These are phyloP conservation scores for Oreotrochilus melanogaster DNA, from an alignment of 2,113 vertebrate genomes.

Conservation along the genomic window DNA sequence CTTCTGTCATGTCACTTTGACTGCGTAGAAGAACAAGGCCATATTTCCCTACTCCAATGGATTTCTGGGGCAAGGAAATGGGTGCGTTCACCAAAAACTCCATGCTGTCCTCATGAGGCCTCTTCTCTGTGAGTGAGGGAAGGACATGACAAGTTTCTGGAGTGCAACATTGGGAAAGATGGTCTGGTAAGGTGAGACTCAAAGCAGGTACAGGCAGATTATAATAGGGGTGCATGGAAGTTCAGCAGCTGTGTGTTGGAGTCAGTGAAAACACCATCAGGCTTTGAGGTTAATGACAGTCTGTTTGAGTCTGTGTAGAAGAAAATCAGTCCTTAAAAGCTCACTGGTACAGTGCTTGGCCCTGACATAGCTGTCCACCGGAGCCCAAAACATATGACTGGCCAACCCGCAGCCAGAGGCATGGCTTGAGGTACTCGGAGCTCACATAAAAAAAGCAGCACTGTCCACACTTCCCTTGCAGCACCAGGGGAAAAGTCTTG, in stretches of 20 bases:
- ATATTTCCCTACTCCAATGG: neutral
- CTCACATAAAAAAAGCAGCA: neutral
- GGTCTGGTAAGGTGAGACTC: neutral
- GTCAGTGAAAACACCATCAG: neutral
- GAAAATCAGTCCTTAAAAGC: conserved; percentile 27
- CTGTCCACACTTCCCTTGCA: neutral
- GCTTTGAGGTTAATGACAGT: conserved; percentile 16
- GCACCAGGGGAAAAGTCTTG: neutral
- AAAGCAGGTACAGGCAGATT: neutral
- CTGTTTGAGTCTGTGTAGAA: neutral
- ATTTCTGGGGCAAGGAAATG: neutral
- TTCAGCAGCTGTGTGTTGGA: neutral
- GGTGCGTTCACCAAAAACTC: neutral
- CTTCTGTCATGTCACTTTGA: neutral
- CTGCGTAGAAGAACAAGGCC: neutral
- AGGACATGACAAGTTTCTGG: neutral
- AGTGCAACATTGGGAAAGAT: neutral
- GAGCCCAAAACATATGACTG: neutral
- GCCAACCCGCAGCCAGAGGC: neutral
- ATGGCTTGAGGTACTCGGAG: neutral
- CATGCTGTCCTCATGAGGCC: neutral
- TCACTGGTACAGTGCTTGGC: neutral
- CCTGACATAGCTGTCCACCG: neutral
- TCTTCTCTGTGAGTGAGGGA: neutral
- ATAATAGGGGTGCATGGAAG: neutral